Evolutionary conservation across 2,888 invertebrate species (phyloP).

Genomic region (Melangyna quadrimaculata): DNA sequence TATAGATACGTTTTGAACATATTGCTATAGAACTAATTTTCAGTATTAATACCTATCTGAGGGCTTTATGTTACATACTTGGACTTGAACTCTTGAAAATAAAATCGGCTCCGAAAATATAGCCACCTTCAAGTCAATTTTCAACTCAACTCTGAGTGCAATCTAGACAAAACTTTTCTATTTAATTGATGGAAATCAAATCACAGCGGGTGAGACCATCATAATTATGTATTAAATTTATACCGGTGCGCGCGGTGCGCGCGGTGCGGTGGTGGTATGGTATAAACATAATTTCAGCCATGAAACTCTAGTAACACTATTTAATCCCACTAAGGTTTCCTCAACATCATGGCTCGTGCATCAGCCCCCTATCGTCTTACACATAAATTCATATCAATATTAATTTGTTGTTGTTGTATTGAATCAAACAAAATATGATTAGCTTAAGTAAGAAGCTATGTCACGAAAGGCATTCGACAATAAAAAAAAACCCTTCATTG

Average conservation of each 20-base stretch:
- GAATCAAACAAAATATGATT: constrained; percentile 29
- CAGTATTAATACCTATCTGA: too few species aligned
- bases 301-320: constrained; percentile 23
- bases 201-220: constrained; percentile 8
- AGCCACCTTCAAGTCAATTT: not conserved
- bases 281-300: constrained; percentile 9
- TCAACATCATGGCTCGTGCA: constrained; percentile 28
- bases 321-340: constrained; percentile 30
- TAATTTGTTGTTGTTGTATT: not conserved
- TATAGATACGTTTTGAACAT: too few species aligned
- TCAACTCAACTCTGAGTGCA: not conserved
- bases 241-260: too few species aligned
- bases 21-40: too few species aligned
- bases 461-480: constrained; percentile 3
- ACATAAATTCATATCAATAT: not conserved
- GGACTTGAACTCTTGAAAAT: too few species aligned
- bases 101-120: too few species aligned
- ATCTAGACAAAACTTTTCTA: not conserved
- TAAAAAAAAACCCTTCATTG: constrained; percentile 31
- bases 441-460: not conserved
- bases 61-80: too few species aligned
- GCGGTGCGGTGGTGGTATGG: too few species aligned
- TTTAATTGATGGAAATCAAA: constrained; percentile 12
- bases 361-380: constrained; percentile 28
- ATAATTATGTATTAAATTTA: not conserved